Conservation (phyloP, 2,113 vertebrate genomes). For the Picathartes gymnocephalus region DNA sequence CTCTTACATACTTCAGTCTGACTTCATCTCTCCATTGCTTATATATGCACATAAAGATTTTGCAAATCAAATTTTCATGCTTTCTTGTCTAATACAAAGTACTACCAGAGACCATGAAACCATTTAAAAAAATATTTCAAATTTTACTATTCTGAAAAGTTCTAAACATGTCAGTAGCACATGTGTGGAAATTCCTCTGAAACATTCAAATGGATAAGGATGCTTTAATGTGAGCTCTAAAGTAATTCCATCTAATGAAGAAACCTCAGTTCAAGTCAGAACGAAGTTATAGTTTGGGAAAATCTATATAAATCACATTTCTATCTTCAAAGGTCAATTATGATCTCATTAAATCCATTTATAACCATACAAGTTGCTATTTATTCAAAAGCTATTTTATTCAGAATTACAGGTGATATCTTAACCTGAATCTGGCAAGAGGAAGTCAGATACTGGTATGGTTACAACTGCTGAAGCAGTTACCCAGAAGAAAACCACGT, state of each 20-base stretch:
- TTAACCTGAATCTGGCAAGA: not conserved
- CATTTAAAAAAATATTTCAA: not conserved
- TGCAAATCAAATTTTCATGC: not conserved
- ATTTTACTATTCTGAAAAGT: not conserved
- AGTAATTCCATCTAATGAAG: not conserved
- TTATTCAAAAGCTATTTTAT: not conserved
- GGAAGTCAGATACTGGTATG: not conserved
- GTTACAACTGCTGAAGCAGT: not conserved
- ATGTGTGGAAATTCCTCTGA: not conserved
- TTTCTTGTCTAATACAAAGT: not conserved
- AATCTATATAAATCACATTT: not conserved
- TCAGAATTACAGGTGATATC: not conserved
- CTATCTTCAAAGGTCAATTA: not conserved
- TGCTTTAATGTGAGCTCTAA: not conserved
- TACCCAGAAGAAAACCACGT: not conserved
- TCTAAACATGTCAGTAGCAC: not conserved
- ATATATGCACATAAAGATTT: not conserved
- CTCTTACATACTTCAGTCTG: not conserved
- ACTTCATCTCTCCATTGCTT: not conserved
- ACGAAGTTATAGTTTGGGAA: not conserved
- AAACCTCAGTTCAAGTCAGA: not conserved
- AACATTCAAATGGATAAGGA: not conserved
- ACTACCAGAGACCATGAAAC: not conserved
- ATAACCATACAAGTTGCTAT: not conserved
- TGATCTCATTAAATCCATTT: not conserved